These are phyloP conservation scores for Phengaris alcon DNA, from an alignment of 2,888 invertebrate species.

Conservation along the genomic window DNA sequence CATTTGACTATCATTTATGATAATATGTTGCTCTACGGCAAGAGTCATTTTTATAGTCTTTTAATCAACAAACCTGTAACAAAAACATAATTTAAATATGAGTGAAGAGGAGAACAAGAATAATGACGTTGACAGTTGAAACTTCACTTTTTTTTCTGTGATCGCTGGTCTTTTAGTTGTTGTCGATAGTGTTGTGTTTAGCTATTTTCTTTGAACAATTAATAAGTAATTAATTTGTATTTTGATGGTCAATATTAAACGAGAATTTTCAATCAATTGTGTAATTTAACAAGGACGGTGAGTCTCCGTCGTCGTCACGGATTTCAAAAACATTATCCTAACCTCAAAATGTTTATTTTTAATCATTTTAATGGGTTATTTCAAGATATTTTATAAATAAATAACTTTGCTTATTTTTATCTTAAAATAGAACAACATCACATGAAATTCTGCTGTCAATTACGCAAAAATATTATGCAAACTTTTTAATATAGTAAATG, in stretches of 20 bases:
- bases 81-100: constrained; percentile 32
- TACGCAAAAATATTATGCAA: background rate
- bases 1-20: constrained; percentile 64
- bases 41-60: constrained; percentile 54
- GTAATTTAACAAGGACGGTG: background rate
- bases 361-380: background rate
- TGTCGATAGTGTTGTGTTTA: background rate
- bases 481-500: too few relatives aligned
- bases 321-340: background rate
- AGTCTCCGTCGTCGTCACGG: background rate
- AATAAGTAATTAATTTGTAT: background rate
- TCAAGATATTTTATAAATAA: background rate
- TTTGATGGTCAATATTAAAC: too few relatives aligned
- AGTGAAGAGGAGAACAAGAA: too few relatives aligned
- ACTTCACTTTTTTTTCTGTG: background rate
- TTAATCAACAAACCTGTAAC: constrained; percentile 42
- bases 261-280: background rate
- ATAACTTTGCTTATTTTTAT: background rate
- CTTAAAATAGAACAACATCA: background rate
- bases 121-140: background rate
- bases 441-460: background rate
- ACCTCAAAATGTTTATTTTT: background rate
- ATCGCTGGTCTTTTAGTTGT: background rate
- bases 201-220: background rate
- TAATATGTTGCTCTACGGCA: constrained; percentile 63